Base-by-base conservation (phyloP, 2,113 vertebrate species). In the Aegotheles bennettii region DNA sequence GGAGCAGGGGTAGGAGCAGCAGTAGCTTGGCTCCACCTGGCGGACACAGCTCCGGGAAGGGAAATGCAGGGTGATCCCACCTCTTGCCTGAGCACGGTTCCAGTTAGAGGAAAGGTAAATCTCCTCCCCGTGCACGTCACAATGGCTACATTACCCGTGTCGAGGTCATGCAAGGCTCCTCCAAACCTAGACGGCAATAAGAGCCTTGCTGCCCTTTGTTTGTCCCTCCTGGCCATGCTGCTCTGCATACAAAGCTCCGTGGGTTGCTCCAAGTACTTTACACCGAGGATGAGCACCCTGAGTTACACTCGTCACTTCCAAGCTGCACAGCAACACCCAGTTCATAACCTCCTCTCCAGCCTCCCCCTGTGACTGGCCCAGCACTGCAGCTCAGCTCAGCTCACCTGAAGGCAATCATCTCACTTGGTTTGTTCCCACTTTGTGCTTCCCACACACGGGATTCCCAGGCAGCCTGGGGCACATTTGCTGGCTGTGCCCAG, bases 41-140 rank as follows among this genome's bases (percentile, higher is more conserved):
- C 33, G 97, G 94, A 25, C 64, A 73, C 33, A 40, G 25, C 33
- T 45, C 40, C 11, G 7, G 24, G 47, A 47, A 51, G 3, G 23
- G 54, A 51, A 48, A n/a, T 0, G 38, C 28, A 33, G 19, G 15
- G 28, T 7, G 3, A 48, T 1, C 25, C 45, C 5, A 11, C 0
- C 33, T 38, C 24, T 60, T 7, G 42, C 21, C 1, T 28, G 26
- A 51, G 14, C 50, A 25, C 25, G 16, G 7, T 26, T 28, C 25
- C 43, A 45, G 43, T 45, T 17, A 45, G 43, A 18, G 19, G 43
- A 18, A 18, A 45, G 43, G 16, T 45, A 16, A 18, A 18, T 18
- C 43, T 45, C 43, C 43, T 45, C 43, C 43, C 43, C 7, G 43
- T n/a, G n/a, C n/a, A n/a, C n/a, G n/a, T n/a, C n/a, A n/a, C n/a